Evolutionary conservation across 2,888 invertebrate species (phyloP), one percentile per base, ranked within the genome.

Genomic region (Thysanoteuthis rhombus): DNA sequence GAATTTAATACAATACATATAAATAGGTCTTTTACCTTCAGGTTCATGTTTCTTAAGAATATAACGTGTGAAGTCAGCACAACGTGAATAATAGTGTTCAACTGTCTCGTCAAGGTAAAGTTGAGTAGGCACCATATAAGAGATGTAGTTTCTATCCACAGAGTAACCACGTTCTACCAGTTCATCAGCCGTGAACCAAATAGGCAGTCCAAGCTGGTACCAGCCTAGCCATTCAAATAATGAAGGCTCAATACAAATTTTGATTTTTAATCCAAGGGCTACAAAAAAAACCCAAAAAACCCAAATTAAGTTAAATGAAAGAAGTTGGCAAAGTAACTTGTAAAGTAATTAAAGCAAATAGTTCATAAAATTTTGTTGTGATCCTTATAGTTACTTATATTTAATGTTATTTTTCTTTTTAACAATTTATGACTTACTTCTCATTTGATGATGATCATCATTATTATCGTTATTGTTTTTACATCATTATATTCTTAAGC

Each of bases 171-270:
- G 98, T 28, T 97, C 97, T 36, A 97, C 97, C 12, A 99, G 97
- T 96, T 99, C 99, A 0, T 98, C 97, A 0, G 97, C 97, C 19
- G 96, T 94, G 93, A 97, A 96, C 95, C 96, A 97, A 47, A 94
- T 95, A 47, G 97, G 97, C 28, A 96, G 90, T 47, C 95, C 96
- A 5, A 95, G 94, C 93, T 96, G 96, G 97, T 99, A 98, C 99
- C 99, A 99, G 58, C 98, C 98, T 96, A 99, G 98, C 98, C 98
- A 99, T 97, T 99, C 99, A 97, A 99, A 99, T 90, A 99, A 97
- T 0, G 98, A 99, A 0, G 99, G 99, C 96, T 99, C 99, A 36
- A 99, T 97, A 95, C 95, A 95, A 93, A 97, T 95, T 93, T 94
- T 94, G 39, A 94, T 93, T 52, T 93, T 93, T 12, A 94, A 75